A percentile compares a stretch with the other conserved stretches of the same genome.
phyloP scores from a whole-genome alignment of 2,888 invertebrate genomes.

The Flabesymbios commensalis region DNA sequence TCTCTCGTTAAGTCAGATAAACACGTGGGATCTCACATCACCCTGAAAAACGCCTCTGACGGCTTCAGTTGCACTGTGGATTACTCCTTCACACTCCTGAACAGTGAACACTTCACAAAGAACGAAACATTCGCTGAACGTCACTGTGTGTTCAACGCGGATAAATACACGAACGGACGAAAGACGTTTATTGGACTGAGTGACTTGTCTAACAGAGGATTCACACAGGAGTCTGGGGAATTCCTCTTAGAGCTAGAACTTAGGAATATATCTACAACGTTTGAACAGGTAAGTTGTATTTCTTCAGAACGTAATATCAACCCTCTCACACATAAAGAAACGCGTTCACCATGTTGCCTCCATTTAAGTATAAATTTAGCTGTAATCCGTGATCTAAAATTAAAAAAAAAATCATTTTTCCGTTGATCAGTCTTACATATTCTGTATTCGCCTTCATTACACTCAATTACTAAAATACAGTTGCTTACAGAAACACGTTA shows the following conservation, averaged over 20 bases:
- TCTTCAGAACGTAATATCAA: no score
- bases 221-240: slow-evolving; percentile 79
- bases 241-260: slow-evolving; percentile 79
- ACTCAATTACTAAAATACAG: no score
- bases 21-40: slow-evolving; percentile 77
- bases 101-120: slow-evolving; percentile 80
- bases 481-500: no score
- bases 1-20: slow-evolving; percentile 78
- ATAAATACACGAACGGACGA: slow-evolving; percentile 49
- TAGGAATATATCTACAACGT: slow-evolving; percentile 76
- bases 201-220: slow-evolving; percentile 66
- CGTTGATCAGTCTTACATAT: no score
- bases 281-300: slow-evolving; percentile 71
- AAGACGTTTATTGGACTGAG: slow-evolving; percentile 54
- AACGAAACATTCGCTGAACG: slow-evolving; percentile 81
- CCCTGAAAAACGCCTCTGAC: slow-evolving; percentile 76
- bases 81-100: slow-evolving; percentile 79
- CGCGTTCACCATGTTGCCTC: no score
- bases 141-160: slow-evolving; percentile 67
- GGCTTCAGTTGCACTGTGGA: slow-evolving; percentile 79
- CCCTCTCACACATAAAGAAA: no score
- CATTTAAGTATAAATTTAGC: no score
- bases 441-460: no score
- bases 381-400: no score
- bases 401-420: no score